A percentile compares a stretch with the other conserved stretches of the same genome.
phyloP scores from a whole-genome alignment of 2,797 vertebrate genomes.

The Numenius phaeopus region DNA sequence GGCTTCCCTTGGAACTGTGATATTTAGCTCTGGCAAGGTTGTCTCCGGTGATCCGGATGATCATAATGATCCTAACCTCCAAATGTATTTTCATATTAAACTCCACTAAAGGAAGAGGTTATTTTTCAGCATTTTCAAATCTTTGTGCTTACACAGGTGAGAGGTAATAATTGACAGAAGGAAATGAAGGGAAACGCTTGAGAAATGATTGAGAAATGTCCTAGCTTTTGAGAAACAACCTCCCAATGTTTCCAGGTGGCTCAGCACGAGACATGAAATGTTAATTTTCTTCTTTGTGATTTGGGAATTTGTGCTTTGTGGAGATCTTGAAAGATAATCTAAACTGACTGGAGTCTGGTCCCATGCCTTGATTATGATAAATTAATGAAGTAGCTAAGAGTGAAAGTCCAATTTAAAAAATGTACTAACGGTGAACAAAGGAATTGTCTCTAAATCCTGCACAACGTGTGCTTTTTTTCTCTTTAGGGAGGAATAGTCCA shows the following conservation, averaged over 20 bases:
- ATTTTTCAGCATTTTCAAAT: background rate
- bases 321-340: background rate
- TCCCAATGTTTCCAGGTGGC: background rate
- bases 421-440: background rate
- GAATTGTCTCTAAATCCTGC: background rate
- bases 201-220: background rate
- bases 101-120: background rate
- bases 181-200: background rate
- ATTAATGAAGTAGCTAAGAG: conserved; percentile 18
- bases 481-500: background rate
- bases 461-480: background rate
- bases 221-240: background rate
- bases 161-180: background rate
- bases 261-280: background rate
- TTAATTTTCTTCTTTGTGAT: conserved; percentile 34
- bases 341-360: background rate
- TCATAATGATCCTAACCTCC: background rate
- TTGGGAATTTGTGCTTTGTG: conserved; percentile 21
- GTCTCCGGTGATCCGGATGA: background rate
- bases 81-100: background rate
- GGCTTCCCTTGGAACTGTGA: background rate
- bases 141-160: background rate
- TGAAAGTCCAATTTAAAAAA: background rate
- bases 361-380: background rate
- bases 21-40: background rate